Base-by-base conservation (phyloP, 2,888 invertebrate species). In the Scotopteryx bipunctaria region DNA sequence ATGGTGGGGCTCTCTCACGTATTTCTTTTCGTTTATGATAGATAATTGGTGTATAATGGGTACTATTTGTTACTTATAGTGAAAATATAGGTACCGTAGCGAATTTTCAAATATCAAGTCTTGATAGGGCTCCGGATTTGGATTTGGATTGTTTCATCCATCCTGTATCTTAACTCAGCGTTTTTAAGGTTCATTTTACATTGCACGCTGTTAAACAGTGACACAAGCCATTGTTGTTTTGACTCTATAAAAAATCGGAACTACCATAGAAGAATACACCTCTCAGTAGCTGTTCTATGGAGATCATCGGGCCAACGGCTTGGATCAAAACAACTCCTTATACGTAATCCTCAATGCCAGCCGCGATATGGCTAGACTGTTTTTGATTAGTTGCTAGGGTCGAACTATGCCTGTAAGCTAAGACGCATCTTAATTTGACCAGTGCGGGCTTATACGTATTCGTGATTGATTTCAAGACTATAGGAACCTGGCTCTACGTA, bases 261-360 rank as follows among this genome's bases (percentile, higher is more conserved):
- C 11, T 27, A 11, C 9, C 11, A 27, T 27, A 5, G 11, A 16
- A 32, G 14, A 32, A 31, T 6, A 23, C 15, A 23, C 23, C 2
- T 19, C n/a, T 16, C 61, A 56, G 42, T 51, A 48, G 23, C 37
- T 21, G 37, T 32, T 49, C 41, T 54, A 56, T 59, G 50, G 43
- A 59, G 68, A 67, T 72, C 56, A 57, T 46, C 46, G 68, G 70
- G 78, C 70, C 81, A 80, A 78, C 71, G 78, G 68, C 80, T 70
- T 67, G 63, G 70, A 74, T 73, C 75, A 80, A 79, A 87, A 86
- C 86, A 85, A 78, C 73, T 74, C 83, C 81, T 63, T 76, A 23
- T 77, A 79, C 49, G 77, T 81, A 25, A 53, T 32, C 48, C 58
- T 76, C 84, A 86, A 86, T 83, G 86, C 71, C 83, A 67, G 54